A percentile compares a stretch with the other conserved stretches of the same genome.
Conservation (phyloP, 2,888 invertebrate genomes). For the Dendrolimus houi region DNA sequence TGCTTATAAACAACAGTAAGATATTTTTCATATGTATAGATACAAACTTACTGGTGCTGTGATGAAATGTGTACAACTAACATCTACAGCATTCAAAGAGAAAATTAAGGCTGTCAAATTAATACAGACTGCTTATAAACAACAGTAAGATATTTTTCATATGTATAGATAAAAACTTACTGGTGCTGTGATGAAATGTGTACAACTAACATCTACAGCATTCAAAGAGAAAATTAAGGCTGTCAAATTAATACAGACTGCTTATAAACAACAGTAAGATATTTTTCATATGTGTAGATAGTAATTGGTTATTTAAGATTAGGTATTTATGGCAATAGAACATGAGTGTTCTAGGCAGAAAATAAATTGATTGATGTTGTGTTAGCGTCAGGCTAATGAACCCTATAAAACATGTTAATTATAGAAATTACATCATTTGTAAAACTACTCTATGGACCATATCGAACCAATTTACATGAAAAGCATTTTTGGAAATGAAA, state of each 20-base stretch:
- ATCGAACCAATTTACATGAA: too few relatives aligned
- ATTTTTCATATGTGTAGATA: conserved; percentile 13
- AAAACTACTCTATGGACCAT: too few relatives aligned
- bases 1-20: conserved; percentile 49
- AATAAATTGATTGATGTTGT: too few relatives aligned
- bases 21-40: conserved; percentile 14
- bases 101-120: conserved; percentile 47
- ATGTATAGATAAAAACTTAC: conserved; percentile 38
- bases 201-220: conserved; percentile 47
- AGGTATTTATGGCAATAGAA: not conserved
- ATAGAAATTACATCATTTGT: too few relatives aligned
- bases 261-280: conserved; percentile 49
- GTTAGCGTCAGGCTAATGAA: too few relatives aligned
- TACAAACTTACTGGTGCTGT: conserved; percentile 43
- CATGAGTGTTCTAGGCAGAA: too few relatives aligned
- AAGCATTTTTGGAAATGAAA: too few relatives aligned
- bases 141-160: conserved; percentile 34
- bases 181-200: conserved; percentile 44
- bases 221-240: conserved; percentile 47
- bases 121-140: conserved; percentile 39
- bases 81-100: conserved; percentile 44
- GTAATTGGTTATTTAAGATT: not conserved
- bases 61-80: conserved; percentile 53
- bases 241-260: conserved; percentile 40
- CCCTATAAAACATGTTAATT: too few relatives aligned